phyloP scores from a whole-genome alignment of 2,113 vertebrate species.

The Tapirus terrestris region DNA sequence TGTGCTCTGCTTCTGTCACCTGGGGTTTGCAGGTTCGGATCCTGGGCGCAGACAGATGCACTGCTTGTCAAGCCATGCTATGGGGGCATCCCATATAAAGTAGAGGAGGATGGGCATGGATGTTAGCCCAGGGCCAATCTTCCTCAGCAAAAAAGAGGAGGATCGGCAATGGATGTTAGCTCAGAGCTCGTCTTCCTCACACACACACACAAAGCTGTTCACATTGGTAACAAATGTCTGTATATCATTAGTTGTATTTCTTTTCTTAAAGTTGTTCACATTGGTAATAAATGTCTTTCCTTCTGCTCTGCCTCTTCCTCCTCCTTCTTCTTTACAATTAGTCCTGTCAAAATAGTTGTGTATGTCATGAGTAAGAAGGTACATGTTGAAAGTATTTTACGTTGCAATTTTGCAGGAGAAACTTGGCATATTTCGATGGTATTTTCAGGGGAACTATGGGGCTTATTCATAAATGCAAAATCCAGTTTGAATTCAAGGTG shows the following conservation, averaged over 20 bases:
- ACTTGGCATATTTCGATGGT: background rate
- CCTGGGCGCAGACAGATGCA: too few relatives aligned
- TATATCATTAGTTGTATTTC: background rate
- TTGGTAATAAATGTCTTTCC: background rate
- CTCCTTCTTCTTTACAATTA: background rate
- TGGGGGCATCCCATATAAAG: too few relatives aligned
- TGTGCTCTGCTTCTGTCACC: too few relatives aligned
- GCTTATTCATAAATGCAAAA: background rate
- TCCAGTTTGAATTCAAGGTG: background rate
- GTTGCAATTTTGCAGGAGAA: background rate
- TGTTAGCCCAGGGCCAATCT: too few relatives aligned
- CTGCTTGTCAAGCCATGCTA: too few relatives aligned
- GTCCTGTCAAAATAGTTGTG: background rate
- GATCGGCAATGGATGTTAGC: too few relatives aligned
- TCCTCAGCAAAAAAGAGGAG: too few relatives aligned
- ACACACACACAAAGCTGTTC: too few relatives aligned
- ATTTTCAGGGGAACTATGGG: background rate
- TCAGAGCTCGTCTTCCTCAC: too few relatives aligned
- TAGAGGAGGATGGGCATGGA: too few relatives aligned
- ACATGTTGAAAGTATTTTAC: background rate
- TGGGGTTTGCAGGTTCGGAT: too few relatives aligned
- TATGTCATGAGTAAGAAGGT: background rate
- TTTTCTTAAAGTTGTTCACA: background rate
- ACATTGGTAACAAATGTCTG: too few relatives aligned
- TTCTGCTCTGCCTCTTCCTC: background rate